These are phyloP conservation scores for Pandemis cinnamomeana DNA, from an alignment of 2,888 invertebrate species.

Conservation along the genomic window DNA sequence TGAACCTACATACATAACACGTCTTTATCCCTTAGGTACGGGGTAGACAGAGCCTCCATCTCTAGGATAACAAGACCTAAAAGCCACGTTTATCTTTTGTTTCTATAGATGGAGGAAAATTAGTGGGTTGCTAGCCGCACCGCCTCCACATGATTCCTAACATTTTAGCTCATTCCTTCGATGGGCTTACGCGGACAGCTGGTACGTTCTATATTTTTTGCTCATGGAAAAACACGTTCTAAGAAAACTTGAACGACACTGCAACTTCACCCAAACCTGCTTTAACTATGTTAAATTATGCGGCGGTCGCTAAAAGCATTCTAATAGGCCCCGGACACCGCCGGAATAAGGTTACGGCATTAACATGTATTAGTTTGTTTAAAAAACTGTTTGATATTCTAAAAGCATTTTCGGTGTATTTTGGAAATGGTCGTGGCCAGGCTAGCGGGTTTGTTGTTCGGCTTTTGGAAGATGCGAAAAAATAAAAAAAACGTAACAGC, in stretches of 20 bases:
- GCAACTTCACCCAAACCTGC: constrained; percentile 6
- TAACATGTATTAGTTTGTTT: constrained; percentile 19
- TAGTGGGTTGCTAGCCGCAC: too few relatives aligned
- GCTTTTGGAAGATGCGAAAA: not conserved
- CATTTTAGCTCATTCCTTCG: too few relatives aligned
- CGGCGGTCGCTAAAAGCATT: constrained; percentile 4
- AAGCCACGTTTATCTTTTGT: too few relatives aligned
- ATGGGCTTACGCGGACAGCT: too few relatives aligned
- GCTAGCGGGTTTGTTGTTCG: constrained; percentile 7
- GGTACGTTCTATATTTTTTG: too few relatives aligned
- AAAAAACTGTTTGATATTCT: constrained; percentile 28
- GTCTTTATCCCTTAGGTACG: too few relatives aligned
- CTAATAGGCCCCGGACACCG: constrained; percentile 6
- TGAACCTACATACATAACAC: too few relatives aligned
- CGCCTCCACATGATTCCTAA: too few relatives aligned
- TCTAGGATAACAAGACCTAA: too few relatives aligned
- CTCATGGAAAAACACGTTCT: not conserved
- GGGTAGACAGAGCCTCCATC: too few relatives aligned
- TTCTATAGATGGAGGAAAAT: too few relatives aligned
- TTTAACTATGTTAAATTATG: constrained; percentile 6
- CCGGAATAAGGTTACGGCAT: constrained; percentile 24
- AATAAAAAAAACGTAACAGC: not conserved
- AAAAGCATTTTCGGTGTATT: constrained; percentile 18
- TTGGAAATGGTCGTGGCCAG: constrained; percentile 20
- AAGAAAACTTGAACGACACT: not conserved